These are phyloP conservation scores for Stichopus horrens DNA, from an alignment of 53 echinoderm and acorn worm genomes.

Conservation along the genomic window DNA sequence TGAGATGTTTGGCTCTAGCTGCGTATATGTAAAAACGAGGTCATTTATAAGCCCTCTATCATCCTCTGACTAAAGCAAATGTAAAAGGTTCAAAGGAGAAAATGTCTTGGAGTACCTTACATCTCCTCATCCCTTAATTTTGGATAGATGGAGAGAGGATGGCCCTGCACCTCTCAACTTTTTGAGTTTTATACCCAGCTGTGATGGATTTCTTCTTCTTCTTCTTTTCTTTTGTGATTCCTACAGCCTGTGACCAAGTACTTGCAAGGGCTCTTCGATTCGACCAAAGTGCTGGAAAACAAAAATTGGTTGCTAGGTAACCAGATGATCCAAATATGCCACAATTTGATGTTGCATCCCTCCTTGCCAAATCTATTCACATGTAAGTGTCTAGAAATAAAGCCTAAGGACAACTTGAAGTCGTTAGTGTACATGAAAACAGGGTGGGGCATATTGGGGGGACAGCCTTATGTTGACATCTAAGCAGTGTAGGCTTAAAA, in stretches of 20 bases:
- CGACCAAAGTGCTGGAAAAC: conserved; percentile 67
- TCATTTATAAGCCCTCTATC: too few species aligned
- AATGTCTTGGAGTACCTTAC: too few species aligned
- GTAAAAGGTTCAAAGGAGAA: too few species aligned
- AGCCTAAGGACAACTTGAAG: background rate
- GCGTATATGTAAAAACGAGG: too few species aligned
- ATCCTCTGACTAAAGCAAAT: too few species aligned
- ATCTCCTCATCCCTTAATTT: too few species aligned
- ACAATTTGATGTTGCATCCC: conserved; percentile 74
- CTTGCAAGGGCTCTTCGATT: conserved; percentile 72
- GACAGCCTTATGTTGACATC: too few species aligned
- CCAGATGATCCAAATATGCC: conserved; percentile 86
- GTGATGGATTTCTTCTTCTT: background rate
- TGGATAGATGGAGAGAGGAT: too few species aligned
- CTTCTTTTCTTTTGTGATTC: background rate
- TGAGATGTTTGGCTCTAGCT: too few species aligned
- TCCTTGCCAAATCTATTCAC: conserved; percentile 71
- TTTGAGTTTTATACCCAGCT: too few species aligned
- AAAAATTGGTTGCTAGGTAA: conserved; percentile 95
- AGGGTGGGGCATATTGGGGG: background rate
- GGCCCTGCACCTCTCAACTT: too few species aligned
- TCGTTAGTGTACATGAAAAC: background rate
- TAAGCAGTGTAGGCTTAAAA: too few species aligned
- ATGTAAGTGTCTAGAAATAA: conserved; percentile 50
- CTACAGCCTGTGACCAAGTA: conserved; percentile 70